phyloP scores from a whole-genome alignment of 2,113 vertebrate genomes.

The Lathamus discolor region DNA sequence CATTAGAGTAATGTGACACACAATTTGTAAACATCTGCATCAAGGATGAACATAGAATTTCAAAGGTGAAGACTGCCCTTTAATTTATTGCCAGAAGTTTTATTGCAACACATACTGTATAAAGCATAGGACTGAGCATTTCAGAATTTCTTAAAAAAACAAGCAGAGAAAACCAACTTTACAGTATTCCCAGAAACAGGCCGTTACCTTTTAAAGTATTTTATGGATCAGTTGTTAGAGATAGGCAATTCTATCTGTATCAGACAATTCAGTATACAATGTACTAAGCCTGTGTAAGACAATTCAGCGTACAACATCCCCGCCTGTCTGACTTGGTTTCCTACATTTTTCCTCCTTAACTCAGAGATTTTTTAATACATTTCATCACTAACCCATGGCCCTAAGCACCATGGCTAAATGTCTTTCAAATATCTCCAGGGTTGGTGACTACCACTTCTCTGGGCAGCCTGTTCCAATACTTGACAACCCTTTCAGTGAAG shows the following conservation, averaged over 20 bases:
- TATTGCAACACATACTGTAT: neutral
- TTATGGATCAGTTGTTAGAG: neutral
- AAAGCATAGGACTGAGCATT: neutral
- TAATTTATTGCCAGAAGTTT: neutral
- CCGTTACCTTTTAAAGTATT: neutral
- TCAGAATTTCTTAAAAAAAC: neutral
- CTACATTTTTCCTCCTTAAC: neutral
- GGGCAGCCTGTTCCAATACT: neutral
- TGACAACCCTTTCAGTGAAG: neutral
- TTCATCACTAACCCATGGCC: neutral
- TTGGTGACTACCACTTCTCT: neutral
- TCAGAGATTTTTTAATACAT: neutral
- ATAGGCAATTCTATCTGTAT: neutral
- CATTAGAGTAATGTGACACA: neutral
- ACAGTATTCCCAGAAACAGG: neutral
- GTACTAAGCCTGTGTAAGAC: neutral
- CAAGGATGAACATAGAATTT: neutral
- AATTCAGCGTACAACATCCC: neutral
- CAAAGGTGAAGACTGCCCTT: neutral
- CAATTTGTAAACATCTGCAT: neutral
- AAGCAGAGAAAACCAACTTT: neutral
- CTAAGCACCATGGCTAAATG: rapidly evolving
- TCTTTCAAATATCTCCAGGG: neutral
- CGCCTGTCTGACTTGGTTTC: neutral
- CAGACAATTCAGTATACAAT: neutral